Percentiles rank a stretch among this genome's conserved stretches.
phyloP scores from a whole-genome alignment of 2,797 vertebrate genomes.

The Schizopygopsis malacanthus region DNA sequence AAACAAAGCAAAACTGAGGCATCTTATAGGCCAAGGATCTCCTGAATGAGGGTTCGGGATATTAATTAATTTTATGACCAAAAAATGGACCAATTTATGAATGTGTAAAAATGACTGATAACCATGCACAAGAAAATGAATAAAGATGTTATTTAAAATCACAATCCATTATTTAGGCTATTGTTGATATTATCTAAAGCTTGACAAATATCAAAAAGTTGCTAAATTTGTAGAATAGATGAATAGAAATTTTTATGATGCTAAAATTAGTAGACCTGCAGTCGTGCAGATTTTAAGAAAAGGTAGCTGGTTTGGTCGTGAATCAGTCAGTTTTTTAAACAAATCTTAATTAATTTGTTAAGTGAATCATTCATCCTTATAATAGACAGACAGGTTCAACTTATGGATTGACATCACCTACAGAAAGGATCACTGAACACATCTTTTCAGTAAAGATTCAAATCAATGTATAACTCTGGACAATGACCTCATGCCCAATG shows the following conservation, averaged over 20 bases:
- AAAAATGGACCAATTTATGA: not conserved
- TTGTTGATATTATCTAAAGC: not conserved
- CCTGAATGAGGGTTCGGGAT: not conserved
- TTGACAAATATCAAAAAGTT: not conserved
- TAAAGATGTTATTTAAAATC: not conserved
- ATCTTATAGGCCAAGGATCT: not conserved
- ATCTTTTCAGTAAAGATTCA: not conserved
- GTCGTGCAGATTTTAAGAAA: not conserved
- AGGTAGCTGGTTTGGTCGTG: not conserved
- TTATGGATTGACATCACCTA: not conserved
- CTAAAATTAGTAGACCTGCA: not conserved
- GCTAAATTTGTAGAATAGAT: not conserved
- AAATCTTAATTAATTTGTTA: not conserved
- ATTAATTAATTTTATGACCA: too few species aligned
- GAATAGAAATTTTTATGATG: not conserved
- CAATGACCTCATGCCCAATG: slow-evolving; percentile 18
- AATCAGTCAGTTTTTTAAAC: not conserved
- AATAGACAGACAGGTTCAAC: not conserved
- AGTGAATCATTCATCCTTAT: not conserved
- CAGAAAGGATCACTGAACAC: not conserved
- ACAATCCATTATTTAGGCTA: not conserved
- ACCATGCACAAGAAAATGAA: not conserved
- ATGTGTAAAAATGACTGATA: not conserved
- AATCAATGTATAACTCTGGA: slow-evolving; percentile 9
- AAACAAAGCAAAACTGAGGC: not conserved